Conservation (phyloP, 2,113 vertebrate species). For the Ciconia stormi region DNA sequence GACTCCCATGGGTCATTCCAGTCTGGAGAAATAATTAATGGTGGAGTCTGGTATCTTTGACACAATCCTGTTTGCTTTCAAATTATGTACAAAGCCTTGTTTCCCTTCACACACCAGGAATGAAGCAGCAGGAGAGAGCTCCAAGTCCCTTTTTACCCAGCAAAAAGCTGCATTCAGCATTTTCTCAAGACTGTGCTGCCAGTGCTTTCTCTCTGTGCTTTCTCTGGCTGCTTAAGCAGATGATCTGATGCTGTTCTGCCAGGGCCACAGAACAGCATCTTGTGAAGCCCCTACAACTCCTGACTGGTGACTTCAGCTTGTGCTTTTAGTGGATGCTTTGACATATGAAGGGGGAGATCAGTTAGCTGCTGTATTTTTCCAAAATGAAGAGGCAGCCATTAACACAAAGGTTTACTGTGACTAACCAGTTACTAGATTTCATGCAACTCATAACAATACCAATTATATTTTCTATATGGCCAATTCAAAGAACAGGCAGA, state of each 20-base stretch:
- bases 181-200: background rate
- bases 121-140: background rate
- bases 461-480: background rate
- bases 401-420: background rate
- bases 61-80: slow-evolving; percentile 29
- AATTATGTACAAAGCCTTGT: background rate
- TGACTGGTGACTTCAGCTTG: background rate
- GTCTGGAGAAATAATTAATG: slow-evolving; percentile 12
- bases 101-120: background rate
- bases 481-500: background rate
- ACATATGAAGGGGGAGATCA: fast-evolving
- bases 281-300: background rate
- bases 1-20: background rate
- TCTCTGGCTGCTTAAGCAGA: background rate
- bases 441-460: background rate
- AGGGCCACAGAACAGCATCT: background rate
- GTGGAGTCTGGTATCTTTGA: background rate
- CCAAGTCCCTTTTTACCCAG: slow-evolving; percentile 13
- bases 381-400: background rate
- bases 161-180: slow-evolving; percentile 28
- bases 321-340: background rate
- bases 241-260: background rate
- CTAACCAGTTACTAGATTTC: background rate
- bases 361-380: background rate
- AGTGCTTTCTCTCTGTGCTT: background rate